Percentiles rank a stretch among this genome's conserved stretches.
phyloP scores from a whole-genome alignment of 2,113 vertebrate genomes.

The Alosa alosa region DNA sequence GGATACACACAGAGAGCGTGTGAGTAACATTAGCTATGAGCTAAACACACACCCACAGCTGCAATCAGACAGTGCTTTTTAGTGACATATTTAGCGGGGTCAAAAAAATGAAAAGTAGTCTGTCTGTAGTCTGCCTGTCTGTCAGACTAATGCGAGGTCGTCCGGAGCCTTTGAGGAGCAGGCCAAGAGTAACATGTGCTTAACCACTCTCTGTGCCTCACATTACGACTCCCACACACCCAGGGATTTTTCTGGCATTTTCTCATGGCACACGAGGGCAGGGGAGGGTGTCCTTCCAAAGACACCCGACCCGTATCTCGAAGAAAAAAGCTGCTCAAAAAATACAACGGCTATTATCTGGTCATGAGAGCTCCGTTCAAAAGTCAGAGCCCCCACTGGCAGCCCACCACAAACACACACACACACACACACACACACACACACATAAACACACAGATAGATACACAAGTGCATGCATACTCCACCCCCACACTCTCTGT shows the following conservation, averaged over 20 bases:
- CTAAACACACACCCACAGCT: slow-evolving; percentile 22
- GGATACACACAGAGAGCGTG: not conserved
- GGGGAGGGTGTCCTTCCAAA: slow-evolving; percentile 12
- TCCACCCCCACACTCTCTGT: slow-evolving; percentile 36
- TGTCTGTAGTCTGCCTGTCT: slow-evolving; percentile 29
- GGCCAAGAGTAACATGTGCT: slow-evolving; percentile 39
- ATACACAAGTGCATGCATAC: not conserved
- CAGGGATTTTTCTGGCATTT: slow-evolving; percentile 35
- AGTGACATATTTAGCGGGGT: slow-evolving; percentile 16
- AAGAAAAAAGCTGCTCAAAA: not conserved
- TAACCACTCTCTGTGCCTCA: slow-evolving; percentile 23
- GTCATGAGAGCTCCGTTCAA: slow-evolving; percentile 19
- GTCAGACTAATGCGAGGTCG: slow-evolving; percentile 19
- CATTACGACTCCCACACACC: slow-evolving; percentile 22
- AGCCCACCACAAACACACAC: not conserved
- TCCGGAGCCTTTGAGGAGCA: slow-evolving; percentile 3
- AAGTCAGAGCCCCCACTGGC: slow-evolving; percentile 31
- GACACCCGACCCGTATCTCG: not conserved
- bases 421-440: not conserved
- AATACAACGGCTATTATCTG: slow-evolving; percentile 22
- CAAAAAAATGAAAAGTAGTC: slow-evolving; percentile 9
- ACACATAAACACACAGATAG: not conserved
- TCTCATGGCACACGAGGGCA: slow-evolving; percentile 23
- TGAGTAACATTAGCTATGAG: slow-evolving; percentile 36
- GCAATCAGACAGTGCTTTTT: slow-evolving; percentile 28